phyloP scores from a whole-genome alignment of 1,140 invertebrate species.

The Pseudachorutes palmiensis region DNA sequence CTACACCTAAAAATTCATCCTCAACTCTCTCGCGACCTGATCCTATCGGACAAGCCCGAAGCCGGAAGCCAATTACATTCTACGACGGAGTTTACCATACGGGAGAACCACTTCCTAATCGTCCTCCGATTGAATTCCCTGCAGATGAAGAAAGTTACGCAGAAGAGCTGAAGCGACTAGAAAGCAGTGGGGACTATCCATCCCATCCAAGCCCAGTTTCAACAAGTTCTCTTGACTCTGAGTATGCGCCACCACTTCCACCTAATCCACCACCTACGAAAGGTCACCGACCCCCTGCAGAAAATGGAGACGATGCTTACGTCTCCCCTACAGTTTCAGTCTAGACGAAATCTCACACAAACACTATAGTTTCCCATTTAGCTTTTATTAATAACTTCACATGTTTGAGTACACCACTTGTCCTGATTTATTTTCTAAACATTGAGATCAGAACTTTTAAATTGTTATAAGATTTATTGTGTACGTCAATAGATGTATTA shows the following conservation, averaged over 20 bases:
- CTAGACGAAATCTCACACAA: too few species aligned
- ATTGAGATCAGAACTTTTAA: too few species aligned
- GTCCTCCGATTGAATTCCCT: slow-evolving; percentile 63
- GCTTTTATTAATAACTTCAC: background rate
- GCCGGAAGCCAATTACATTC: slow-evolving; percentile 24
- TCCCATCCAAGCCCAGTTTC: slow-evolving; percentile 11
- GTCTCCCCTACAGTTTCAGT: slow-evolving; percentile 26
- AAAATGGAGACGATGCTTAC: slow-evolving; percentile 13
- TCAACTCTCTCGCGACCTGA: background rate
- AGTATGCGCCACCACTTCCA: background rate
- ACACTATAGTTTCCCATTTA: slow-evolving; percentile 2
- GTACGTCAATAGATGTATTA: too few species aligned
- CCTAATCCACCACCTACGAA: slow-evolving; percentile 12
- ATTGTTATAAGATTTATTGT: too few species aligned
- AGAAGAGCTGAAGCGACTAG: background rate
- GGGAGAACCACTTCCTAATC: slow-evolving; percentile 66
- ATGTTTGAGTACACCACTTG: too few species aligned
- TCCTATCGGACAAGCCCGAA: slow-evolving; percentile 6
- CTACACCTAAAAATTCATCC: too few species aligned
- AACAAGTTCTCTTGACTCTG: slow-evolving; percentile 3
- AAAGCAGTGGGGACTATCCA: background rate
- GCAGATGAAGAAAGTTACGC: slow-evolving; percentile 41
- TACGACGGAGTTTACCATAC: slow-evolving; percentile 74
- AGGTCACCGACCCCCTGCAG: background rate
- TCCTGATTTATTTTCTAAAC: too few species aligned